Base-by-base conservation (phyloP, 2,797 vertebrate genomes). In the Rousettus madagascariensis region DNA sequence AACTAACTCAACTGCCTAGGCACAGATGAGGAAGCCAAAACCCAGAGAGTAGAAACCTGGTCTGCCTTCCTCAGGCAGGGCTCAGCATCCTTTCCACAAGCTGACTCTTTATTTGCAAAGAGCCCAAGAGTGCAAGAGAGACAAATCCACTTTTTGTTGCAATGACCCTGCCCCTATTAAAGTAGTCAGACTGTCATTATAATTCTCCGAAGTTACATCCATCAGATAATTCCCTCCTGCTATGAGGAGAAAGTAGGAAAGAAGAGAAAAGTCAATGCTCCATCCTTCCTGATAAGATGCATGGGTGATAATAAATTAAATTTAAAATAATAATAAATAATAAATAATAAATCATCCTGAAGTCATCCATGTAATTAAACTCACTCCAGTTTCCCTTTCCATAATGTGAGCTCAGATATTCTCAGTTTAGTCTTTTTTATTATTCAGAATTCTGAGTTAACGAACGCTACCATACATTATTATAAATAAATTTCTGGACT, bases 401-500 rank as follows among this genome's bases (percentile, higher is more conserved):
- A 88, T 80, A 43, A 69, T 26, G n/a, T 33, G 28, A 12, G 5
- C 19, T 92, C 78, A 93, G 36, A 65, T 77, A 95, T 38, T 79
- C 61, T 83, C 36, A 79, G 15, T 57, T 93, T 84, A 78, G 43
- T 36, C 28, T 93, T 61, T 66, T 88, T 90, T 66, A 74, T 88
- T 94, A 87, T 65, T 90, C 55, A 71, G 90, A 96, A 90, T 69
- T 55, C 17, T 75, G 75, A 74, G 57, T 78, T 96, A 86, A 88
- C 46, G 5, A 95, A 95, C 72, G 78, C 10, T 94, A 53, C 57
- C 33, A 89, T 66, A 95, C 41, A 80, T 95, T 93, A 93, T 89
- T 95, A 83, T 88, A 95, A 97, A 75, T 89, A 91, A 74, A 91
- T 96, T 96, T 96, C 68, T 84, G 69, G 68, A 94, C 94, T 68